Evolutionary conservation across 1,140 invertebrate species (phyloP), one percentile per base, ranked within the genome.

Genomic region (Acromyrmex heyeri): DNA sequence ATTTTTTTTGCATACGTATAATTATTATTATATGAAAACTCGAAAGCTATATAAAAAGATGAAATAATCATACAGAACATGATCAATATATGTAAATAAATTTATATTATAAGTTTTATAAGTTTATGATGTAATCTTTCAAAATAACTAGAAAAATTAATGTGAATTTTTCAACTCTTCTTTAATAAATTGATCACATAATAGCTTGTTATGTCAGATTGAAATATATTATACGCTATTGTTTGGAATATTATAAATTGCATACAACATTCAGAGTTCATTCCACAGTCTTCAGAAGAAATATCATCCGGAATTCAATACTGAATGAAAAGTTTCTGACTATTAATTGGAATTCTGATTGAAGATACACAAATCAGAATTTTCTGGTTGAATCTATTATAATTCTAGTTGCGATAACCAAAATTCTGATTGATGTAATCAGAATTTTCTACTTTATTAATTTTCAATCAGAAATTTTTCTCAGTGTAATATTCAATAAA

Each of bases 121-220:
- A 72, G 21, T 12, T 57, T n/a, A 5, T 57, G 12, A 38, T 16
- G 3, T 16, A 59, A 30, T 5, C 24, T 65, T 34, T 18, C 44
- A 78, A 65, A 65, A 78, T 30, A 53, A 50, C n/a, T 78, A 30
- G 3, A 64, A 78, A 64, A 1, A 48, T 50, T 65, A 50, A 34
- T 21, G 48, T 53, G 3, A 30, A 79, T 62, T 77, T 78, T 12
- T 12, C 8, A 27, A 44, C 6, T 48, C 30, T 77, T 14, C 62
- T 16, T 62, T 65, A 21, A 50, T 65, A 30, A 62, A 78, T 4
- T 34, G 10, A 78, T 65, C 10, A 24, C 53, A 24, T 53, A 55
- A 79, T 48, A 62, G 16, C 48, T 69, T 24, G 12, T 53, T 55
- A 53, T 38, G 2, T 53, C 24, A 34, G 24, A 34, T 27, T 44